Percentiles rank a stretch among this genome's conserved stretches.
Evolutionary conservation across 30 jellyfish, hydroid and myxozoan genomes (phyloP).

Genomic region (Cassiopea andromeda): DNA sequence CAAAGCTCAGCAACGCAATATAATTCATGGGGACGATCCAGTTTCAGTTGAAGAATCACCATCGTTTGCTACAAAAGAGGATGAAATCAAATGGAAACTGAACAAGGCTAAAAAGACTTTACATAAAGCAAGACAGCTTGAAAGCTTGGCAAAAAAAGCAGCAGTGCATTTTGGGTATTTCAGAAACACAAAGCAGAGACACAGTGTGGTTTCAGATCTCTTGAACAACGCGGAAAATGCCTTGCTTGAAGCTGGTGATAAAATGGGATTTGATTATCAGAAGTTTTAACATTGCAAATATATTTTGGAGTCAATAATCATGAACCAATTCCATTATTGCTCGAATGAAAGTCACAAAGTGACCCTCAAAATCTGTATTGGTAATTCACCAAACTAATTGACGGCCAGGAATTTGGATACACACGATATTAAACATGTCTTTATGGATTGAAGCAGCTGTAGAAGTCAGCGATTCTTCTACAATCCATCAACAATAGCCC

Average conservation of each 20-base stretch:
- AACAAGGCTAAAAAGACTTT: conserved; percentile 92
- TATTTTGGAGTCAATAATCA: too few relatives aligned
- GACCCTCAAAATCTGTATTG: too few relatives aligned
- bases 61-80: conserved; percentile 77
- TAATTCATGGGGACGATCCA: conserved; percentile 76
- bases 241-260: conserved; percentile 89
- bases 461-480: too few relatives aligned
- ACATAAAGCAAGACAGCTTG: conserved; percentile 88
- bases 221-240: conserved; percentile 84
- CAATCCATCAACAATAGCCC: too few relatives aligned
- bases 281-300: conserved; percentile 37
- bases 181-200: conserved; percentile 66
- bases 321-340: too few relatives aligned
- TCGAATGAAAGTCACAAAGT: too few relatives aligned
- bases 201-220: conserved; percentile 77
- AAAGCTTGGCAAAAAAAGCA: conserved; percentile 81
- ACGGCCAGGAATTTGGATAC: too few relatives aligned
- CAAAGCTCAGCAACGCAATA: conserved; percentile 65
- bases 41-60: conserved; percentile 79
- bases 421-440: too few relatives aligned
- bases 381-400: too few relatives aligned
- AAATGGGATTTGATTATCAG: conserved; percentile 89
- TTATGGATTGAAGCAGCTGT: too few relatives aligned
- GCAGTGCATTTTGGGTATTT: conserved; percentile 89
- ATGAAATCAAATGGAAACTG: conserved; percentile 91